These are phyloP conservation scores for Regulus satrapa DNA, from an alignment of 2,113 vertebrate genomes.

Conservation along the genomic window DNA sequence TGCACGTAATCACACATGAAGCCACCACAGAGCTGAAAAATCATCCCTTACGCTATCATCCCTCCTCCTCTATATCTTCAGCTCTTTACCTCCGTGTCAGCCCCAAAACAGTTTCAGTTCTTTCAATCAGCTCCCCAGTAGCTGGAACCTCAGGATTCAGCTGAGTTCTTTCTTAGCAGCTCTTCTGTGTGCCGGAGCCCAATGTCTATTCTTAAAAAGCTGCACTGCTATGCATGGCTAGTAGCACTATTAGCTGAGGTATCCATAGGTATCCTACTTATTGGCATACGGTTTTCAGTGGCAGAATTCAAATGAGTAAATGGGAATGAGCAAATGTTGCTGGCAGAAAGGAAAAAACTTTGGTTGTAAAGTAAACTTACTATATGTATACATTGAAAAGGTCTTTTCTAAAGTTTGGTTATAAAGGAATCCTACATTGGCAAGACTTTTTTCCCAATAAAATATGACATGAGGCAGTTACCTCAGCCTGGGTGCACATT, in stretches of 20 bases:
- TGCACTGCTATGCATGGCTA: background rate
- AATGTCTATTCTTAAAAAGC: fast-evolving
- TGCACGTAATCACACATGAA: background rate
- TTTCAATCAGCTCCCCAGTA: background rate
- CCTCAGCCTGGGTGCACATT: background rate
- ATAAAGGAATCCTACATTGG: background rate
- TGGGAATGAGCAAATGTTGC: background rate
- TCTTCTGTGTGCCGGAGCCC: background rate
- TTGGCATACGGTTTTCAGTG: background rate
- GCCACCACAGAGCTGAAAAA: background rate
- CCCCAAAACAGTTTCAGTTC: background rate
- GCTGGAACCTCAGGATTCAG: background rate
- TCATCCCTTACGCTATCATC: fast-evolving
- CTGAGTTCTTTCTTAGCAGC: background rate
- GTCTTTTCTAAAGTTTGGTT: background rate
- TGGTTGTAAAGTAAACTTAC: background rate
- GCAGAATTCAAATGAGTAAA: background rate
- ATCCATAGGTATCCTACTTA: background rate
- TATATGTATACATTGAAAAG: background rate
- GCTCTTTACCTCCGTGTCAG: background rate
- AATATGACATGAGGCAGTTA: background rate
- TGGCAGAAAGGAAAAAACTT: background rate
- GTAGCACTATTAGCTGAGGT: background rate
- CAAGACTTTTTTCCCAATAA: background rate
- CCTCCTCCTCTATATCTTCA: background rate